Percentiles rank a stretch among this genome's conserved stretches.
These are phyloP conservation scores for Acrocyrtus sp. DNA, from an alignment of 2,888 invertebrate genomes.

Conservation along the genomic window DNA sequence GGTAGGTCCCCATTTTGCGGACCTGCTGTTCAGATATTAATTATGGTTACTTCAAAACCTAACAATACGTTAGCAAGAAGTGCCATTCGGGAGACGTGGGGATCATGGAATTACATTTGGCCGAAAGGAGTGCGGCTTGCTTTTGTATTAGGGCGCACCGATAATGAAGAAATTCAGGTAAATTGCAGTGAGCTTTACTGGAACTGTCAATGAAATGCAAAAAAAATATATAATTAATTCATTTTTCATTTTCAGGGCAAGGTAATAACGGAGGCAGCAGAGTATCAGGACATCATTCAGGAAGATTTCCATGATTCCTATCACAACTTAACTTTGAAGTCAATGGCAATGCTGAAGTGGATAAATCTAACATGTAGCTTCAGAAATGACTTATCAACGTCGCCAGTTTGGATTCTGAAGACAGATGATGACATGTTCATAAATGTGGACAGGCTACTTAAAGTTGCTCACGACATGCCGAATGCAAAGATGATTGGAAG, in stretches of 20 bases:
- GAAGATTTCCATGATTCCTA: constrained; percentile 86
- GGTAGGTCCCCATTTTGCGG: constrained; percentile 51
- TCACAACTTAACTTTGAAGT: constrained; percentile 86
- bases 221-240: too few species aligned
- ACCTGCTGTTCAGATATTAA: constrained; percentile 56
- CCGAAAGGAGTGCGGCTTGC: constrained; percentile 67
- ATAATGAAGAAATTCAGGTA: constrained; percentile 69
- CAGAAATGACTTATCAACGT: constrained; percentile 43
- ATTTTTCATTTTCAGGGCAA: too few species aligned
- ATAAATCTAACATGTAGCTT: constrained; percentile 74
- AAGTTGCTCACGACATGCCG: constrained; percentile 58
- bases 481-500: constrained; percentile 70
- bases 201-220: background rate
- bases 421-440: constrained; percentile 90
- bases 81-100: constrained; percentile 81
- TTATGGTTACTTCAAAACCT: constrained; percentile 59
- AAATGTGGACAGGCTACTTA: constrained; percentile 71
- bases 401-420: constrained; percentile 79
- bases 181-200: too few species aligned
- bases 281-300: constrained; percentile 82
- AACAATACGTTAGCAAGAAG: constrained; percentile 68
- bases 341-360: constrained; percentile 86
- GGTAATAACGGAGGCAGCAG: constrained; percentile 75
- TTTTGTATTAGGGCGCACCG: constrained; percentile 73
- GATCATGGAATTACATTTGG: constrained; percentile 65